These are phyloP conservation scores for Epistrophella euchroma DNA, from an alignment of 2,888 invertebrate species.

Conservation along the genomic window DNA sequence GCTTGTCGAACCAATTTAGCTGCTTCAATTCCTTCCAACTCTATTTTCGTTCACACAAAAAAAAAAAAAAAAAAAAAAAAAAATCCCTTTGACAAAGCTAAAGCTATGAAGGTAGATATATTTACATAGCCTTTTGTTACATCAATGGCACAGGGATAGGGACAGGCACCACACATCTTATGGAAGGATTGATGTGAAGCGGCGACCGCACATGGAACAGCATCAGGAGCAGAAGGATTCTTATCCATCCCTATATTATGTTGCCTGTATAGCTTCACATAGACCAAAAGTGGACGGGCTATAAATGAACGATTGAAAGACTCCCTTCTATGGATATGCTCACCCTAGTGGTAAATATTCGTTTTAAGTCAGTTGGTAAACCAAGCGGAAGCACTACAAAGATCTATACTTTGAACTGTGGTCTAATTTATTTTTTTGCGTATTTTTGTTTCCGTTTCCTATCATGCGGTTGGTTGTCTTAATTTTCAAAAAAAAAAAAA, in stretches of 20 bases:
- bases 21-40: conserved; percentile 71
- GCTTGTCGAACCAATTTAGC: conserved; percentile 73
- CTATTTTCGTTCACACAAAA: conserved; percentile 52
- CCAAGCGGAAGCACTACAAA: conserved; percentile 73
- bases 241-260: neutral
- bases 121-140: conserved; percentile 63
- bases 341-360: conserved; percentile 70
- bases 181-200: conserved; percentile 52
- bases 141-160: conserved; percentile 23
- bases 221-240: conserved; percentile 28
- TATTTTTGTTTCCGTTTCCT: conserved; percentile 34
- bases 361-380: conserved; percentile 67
- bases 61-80: conserved; percentile 18
- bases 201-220: conserved; percentile 50
- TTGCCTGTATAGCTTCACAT: conserved; percentile 8
- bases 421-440: conserved; percentile 66
- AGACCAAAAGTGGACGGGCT: conserved; percentile 43
- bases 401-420: conserved; percentile 72
- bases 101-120: conserved; percentile 42
- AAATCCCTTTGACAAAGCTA: conserved; percentile 58
- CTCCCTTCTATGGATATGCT: conserved; percentile 39
- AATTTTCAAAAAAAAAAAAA: conserved; percentile 36
- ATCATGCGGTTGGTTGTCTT: conserved; percentile 49
- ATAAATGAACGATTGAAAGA: conserved; percentile 8
- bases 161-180: conserved; percentile 48